Base-by-base conservation (phyloP, 1,140 invertebrate species). In the Achroia grisella region DNA sequence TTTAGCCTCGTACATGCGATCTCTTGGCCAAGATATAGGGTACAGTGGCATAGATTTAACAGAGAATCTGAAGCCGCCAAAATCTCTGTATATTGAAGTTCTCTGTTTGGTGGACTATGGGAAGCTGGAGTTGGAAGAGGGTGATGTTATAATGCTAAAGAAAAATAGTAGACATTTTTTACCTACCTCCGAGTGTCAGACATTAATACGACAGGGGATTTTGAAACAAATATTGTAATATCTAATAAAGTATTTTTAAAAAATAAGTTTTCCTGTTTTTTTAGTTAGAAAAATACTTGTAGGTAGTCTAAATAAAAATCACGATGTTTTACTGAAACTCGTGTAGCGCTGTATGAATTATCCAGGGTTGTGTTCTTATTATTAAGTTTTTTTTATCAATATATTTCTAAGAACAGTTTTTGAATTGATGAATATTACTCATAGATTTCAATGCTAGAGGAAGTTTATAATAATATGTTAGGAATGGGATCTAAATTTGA, bases 81-180 rank as follows among this genome's bases (percentile, higher is more conserved):
- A 98, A 76, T 92, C 93, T 8, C 86, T 98, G 9, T 98, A 94
- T 70, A 92, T 98, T 47, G 95, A 98, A 89, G 96, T 98, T 1
- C 86, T 94, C 23, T 98, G 96, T 77, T 67, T 98, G 14, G 84
- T 89, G 33, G 96, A 99, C 83, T 97, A 97, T 87, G 97, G 97
- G 0, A 95, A 95, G 81, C 92, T 97, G 69, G 97, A 99, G 81
- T 88, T 97, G 10, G 96, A 96, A 67, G 94, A 97, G 88, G 98
- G 97, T 29, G 93, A 95, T 70, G 89, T 93, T 0, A 90, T 99
- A 13, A 88, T 93, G 41, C 84, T 99, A 0, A 96, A 95, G 76
- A 97, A 97, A 80, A 95, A 98, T 72, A 97, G 93, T 60, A 92
- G 95, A 85, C 96, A 98, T 85, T 94, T 96, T 69, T 80, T 99